Conservation (phyloP, 2,888 invertebrate species). For the Drosophila meridionalis region DNA sequence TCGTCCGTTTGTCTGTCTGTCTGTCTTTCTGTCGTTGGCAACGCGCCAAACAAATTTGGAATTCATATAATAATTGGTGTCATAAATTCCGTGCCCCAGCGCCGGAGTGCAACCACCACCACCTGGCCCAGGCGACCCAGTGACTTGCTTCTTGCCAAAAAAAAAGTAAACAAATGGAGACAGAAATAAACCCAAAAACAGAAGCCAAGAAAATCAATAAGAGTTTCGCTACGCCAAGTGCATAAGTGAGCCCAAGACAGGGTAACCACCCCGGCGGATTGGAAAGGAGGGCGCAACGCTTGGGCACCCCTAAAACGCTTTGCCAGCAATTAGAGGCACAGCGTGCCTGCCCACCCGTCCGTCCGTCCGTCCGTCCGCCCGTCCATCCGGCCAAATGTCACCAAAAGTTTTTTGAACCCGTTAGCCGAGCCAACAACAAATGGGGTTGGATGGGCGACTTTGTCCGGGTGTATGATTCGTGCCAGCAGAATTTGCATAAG, state of each 20-base stretch:
- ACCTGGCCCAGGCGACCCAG: conserved; percentile 58
- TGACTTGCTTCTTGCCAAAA: conserved; percentile 60
- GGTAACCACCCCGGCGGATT: background rate
- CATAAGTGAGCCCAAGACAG: conserved; percentile 41
- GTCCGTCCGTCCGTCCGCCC: conserved; percentile 54
- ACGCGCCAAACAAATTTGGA: conserved; percentile 77
- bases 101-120: background rate
- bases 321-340: conserved; percentile 64
- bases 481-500: conserved; percentile 66
- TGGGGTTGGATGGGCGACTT: conserved; percentile 18
- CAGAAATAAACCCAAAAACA: conserved; percentile 36
- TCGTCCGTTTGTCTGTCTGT: conserved; percentile 3
- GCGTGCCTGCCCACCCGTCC: background rate
- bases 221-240: conserved; percentile 63
- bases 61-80: conserved; percentile 81
- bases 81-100: conserved; percentile 59
- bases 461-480: conserved; percentile 16
- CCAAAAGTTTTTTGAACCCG: conserved; percentile 76
- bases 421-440: conserved; percentile 19
- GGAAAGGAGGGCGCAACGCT: background rate
- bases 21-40: conserved; percentile 57
- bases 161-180: background rate
- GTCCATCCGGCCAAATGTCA: conserved; percentile 75
- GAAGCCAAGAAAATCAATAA: conserved; percentile 62
- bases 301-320: conserved; percentile 20